These are phyloP conservation scores for Pluvianellus socialis DNA, from an alignment of 2,113 vertebrate species.

Conservation along the genomic window DNA sequence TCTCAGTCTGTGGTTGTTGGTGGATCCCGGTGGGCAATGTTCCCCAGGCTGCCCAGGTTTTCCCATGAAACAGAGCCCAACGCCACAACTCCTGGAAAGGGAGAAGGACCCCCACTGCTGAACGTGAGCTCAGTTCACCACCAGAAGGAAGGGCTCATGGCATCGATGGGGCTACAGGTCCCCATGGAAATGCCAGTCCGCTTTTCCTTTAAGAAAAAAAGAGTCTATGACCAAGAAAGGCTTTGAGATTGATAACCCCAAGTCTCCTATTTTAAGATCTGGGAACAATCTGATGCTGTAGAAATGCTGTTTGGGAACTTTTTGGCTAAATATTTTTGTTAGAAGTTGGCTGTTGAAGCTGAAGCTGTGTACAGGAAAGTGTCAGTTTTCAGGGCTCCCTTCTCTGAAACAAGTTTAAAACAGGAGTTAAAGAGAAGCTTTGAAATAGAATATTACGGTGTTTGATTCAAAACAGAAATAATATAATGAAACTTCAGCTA, in stretches of 20 bases:
- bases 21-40: background rate
- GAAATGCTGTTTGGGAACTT: background rate
- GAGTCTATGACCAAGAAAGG: background rate
- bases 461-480: background rate
- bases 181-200: background rate
- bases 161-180: background rate
- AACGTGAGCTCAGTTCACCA: background rate
- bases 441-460: background rate
- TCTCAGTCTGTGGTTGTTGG: background rate
- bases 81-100: background rate
- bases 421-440: background rate
- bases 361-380: background rate
- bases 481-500: background rate
- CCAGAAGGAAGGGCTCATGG: accelerated
- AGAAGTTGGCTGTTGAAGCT: background rate
- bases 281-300: background rate
- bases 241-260: background rate
- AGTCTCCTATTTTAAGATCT: background rate
- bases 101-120: background rate
- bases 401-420: background rate
- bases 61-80: background rate
- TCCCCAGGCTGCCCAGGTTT: background rate
- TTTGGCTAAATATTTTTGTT: background rate
- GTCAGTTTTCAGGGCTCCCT: background rate
- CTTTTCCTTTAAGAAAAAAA: background rate